phyloP scores from a whole-genome alignment of 2,113 vertebrate species.

The Bothrops jararaca region DNA sequence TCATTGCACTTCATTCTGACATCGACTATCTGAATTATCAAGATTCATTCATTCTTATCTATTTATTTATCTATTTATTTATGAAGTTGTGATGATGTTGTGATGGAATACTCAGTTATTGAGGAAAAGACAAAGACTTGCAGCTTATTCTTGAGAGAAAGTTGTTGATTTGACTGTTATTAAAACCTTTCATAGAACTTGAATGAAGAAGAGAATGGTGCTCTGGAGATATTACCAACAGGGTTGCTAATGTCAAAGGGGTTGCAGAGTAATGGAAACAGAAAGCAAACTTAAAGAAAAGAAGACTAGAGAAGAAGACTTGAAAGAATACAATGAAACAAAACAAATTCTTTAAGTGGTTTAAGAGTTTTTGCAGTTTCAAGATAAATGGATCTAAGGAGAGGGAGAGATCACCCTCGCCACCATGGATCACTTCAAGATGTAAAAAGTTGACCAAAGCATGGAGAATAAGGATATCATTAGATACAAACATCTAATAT shows the following conservation, averaged over 20 bases:
- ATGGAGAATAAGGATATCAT: neutral
- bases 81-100: neutral
- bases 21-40: neutral
- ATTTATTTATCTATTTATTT: neutral
- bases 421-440: neutral
- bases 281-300: neutral
- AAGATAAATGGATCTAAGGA: neutral
- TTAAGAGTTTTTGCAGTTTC: neutral
- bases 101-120: neutral
- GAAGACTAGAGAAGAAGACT: neutral
- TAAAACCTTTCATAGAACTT: neutral
- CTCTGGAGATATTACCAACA: neutral
- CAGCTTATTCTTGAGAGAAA: neutral
- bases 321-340: neutral
- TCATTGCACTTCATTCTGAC: neutral
- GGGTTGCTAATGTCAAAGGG: neutral
- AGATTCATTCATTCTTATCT: neutral
- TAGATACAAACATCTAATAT: neutral
- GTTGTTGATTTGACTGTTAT: neutral
- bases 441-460: neutral
- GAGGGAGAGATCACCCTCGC: neutral
- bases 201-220: neutral
- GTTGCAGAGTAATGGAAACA: neutral
- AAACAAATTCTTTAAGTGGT: neutral
- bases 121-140: neutral